Base-by-base conservation (phyloP, 2,113 vertebrate genomes). In the Bufo gargarizans region DNA sequence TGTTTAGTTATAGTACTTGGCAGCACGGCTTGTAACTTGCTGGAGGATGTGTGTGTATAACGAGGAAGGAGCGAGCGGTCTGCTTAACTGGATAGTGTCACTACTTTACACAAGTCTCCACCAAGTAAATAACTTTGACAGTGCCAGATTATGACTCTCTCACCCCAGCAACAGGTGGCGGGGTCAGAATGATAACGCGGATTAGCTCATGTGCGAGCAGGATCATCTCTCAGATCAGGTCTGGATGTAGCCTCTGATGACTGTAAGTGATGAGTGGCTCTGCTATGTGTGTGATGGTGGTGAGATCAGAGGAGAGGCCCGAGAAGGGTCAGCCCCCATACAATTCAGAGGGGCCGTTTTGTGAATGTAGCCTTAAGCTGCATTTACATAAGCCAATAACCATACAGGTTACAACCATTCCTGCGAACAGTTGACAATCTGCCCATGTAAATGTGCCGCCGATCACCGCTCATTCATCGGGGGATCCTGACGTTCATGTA, bases 101-200 rank as follows among this genome's bases (percentile, higher is more conserved):
- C 63, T 16, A 20, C n/a, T 83, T 83, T 83, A 65, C 61, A 69
- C 61, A 83, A 14, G 20, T 83, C 63, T 83, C 7, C 16, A n/a
- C 49, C 53, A 83, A n/a, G 65, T 83, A 83, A 83, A 83, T 50
- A 69, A 22, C 8, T n/a, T 22, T 83, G 81, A 83, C 81, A 83
- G 47, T 43, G 61, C 20, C 81, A 81, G 56, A 81, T 81, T 81
- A 81, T 81, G 58, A 45, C 50, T 79, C 4, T 22, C 9, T 55
- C 22, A 43, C 56, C 47, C 22, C 22, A 53, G 81, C 20, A 83
- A 11, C 47, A 67, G 81, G 43, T 83, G 81, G 59, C 58, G 14
- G 81, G 80, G 81, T 50, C 47, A 16, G 14, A 83, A 53, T 83
- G 50, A 53, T n/a, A 53, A 49, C 56, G 22, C 53, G 45, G 63